phyloP scores from a whole-genome alignment of 2,113 vertebrate species.

The Phylloscopus trochilus region DNA sequence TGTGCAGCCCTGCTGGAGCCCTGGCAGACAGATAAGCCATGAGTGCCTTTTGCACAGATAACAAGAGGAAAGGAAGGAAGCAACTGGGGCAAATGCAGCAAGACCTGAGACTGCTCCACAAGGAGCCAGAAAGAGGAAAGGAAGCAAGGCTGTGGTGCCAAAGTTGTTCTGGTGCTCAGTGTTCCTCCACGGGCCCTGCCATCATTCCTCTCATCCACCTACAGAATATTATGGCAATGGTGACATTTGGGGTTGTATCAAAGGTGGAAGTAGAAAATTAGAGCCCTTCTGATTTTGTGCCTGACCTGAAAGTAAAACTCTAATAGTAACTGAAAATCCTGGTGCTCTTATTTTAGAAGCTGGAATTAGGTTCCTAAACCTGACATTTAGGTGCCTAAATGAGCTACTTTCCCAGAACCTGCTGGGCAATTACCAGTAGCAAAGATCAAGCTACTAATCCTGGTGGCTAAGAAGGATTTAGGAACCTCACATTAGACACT shows the following conservation, averaged over 20 bases:
- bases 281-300: background rate
- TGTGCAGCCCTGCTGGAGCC: background rate
- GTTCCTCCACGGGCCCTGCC: background rate
- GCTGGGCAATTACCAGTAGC: background rate
- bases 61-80: background rate
- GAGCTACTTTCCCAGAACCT: background rate
- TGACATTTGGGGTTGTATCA: background rate
- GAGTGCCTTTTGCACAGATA: background rate
- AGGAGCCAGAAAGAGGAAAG: background rate
- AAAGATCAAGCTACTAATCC: conserved; percentile 41
- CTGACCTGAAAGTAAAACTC: background rate
- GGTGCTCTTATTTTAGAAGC: background rate
- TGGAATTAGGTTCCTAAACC: background rate
- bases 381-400: background rate
- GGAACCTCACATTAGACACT: conserved; percentile 3
- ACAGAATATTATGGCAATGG: background rate
- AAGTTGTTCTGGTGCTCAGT: background rate
- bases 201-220: background rate
- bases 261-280: background rate
- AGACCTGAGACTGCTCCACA: background rate
- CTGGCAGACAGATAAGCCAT: background rate
- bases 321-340: background rate
- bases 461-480: conserved; percentile 3
- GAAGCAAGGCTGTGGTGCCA: background rate
- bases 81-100: background rate